Evolutionary conservation across 2,113 vertebrate genomes (phyloP), one percentile per base, ranked within the genome.

Genomic region (Charadrius vociferus): DNA sequence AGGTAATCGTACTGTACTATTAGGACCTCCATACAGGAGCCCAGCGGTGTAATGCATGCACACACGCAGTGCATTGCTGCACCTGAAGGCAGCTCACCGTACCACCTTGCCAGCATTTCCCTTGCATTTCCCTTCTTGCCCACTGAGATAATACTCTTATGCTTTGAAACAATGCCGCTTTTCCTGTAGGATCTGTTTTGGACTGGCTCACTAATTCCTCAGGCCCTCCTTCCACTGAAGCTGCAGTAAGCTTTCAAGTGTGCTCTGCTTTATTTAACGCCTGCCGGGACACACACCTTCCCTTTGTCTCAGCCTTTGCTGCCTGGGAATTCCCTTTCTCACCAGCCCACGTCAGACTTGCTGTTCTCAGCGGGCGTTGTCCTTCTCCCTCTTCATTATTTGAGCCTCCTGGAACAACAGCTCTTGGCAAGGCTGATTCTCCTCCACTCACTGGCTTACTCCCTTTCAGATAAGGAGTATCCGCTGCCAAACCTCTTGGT

Each of bases 241-340:
- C 22, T 27, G 6, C 11, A 15, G 26, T 30, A 74, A 93, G 47
- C 27, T 88, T 83, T 81, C 78, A 29, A 4, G 37, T 3, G 10
- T 21, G 17, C 19, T 82, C 19, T 41, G 10, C 30, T 50, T 50
- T 65, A n/a, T 88, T 86, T 81, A 39, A 73, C 59, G 47, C 59
- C 37, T 90, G 19, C 36, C 62, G 75, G 53, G 53, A 75, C 87
- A 81, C 3, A 5, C 37, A 88, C 72, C 37, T 87, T 93, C 43
- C 26, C 32, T 84, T 81, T 91, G 68, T 73, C 89, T 70, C 71
- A 83, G 53, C 3, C 17, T 77, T 43, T 5, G 4, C 50, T 83
- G 41, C 53, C 59, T 88, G 67, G 79, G 88, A 97, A 93, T 82
- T 88, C 88, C 85, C 59, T 83, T 83, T 90, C 67, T 71, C 50